Base-by-base conservation (phyloP, 2,797 vertebrate genomes). In the Odontamblyopus rebecca region DNA sequence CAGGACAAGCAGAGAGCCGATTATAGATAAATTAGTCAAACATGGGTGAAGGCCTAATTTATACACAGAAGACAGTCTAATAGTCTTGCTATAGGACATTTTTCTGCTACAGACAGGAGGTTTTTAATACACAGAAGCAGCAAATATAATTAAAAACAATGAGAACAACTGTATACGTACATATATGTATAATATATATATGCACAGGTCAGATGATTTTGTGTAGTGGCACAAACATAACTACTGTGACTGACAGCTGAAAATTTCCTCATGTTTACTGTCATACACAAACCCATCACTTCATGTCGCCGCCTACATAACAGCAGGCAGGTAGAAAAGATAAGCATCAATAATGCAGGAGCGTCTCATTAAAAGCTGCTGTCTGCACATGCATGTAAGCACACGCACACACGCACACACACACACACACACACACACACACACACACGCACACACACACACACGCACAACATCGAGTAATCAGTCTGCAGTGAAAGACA, bases 321-420 rank as follows among this genome's bases (percentile, higher is more conserved):
- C 94, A 94, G 71, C 93, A 94, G 92, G 92, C 90, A 90, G 91
- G 89, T 86, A 90, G 67, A 68, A 16, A 71, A 44, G 44, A 82
- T 48, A 76, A 74, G 79, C 89, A 94, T 95, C 88, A 95, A 95
- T 95, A 95, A 96, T 94, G 92, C 81, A 96, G 80, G 71, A 72
- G 71, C 23, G 78, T 76, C 89, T 91, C 89, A 93, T 95, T 92
- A 85, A 85, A 81, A 85, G 88, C 81, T 79, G 53, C 77, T 69
- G 79, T 86, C 88, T 77, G 68, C 86, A 86, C 85, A 78, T 67
- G 74, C 81, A 81, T 65, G 81, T 73, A 71, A 79, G 76, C 68
- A 71, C 72, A 66, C 76, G 59, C 83, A 80, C 65, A 19, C 61
- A 19, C 30, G 1, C 60, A 35, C 60, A 61, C 29, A 61, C 60